A percentile compares a stretch with the other conserved stretches of the same genome.
Conservation (phyloP, 2,888 invertebrate species). For the Dryocosmus kuriphilus region DNA sequence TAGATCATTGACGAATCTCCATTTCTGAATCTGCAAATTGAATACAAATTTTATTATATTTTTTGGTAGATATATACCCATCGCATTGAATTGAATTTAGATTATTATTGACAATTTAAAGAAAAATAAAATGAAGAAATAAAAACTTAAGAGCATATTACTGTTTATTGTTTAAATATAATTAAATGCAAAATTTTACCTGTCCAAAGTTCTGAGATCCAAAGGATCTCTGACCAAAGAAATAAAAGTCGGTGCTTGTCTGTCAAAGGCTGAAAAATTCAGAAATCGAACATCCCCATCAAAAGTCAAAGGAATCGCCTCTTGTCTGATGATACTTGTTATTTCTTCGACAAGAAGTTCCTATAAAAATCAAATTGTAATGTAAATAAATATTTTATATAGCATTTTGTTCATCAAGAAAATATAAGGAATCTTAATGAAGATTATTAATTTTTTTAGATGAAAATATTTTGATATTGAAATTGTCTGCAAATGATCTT, state of each 20-base stretch:
- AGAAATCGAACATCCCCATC: slow-evolving; percentile 82
- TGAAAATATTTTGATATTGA: no score
- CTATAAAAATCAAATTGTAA: slow-evolving; percentile 70
- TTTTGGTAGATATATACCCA: background rate
- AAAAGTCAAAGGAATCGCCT: slow-evolving; percentile 81
- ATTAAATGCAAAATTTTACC: slow-evolving; percentile 71
- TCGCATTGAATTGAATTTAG: no score
- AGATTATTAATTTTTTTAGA: no score
- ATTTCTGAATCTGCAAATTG: slow-evolving; percentile 62
- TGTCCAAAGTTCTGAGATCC: slow-evolving; percentile 78
- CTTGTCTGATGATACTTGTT: slow-evolving; percentile 78
- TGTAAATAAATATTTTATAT: background rate
- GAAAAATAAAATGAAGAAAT: background rate
- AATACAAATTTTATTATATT: slow-evolving; percentile 33
- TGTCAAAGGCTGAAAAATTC: slow-evolving; percentile 81
- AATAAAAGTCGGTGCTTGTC: slow-evolving; percentile 81
- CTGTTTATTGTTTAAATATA: background rate
- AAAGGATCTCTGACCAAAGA: slow-evolving; percentile 82
- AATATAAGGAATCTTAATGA: background rate
- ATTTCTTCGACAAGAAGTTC: slow-evolving; percentile 79
- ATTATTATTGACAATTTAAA: no score
- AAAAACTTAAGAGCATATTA: background rate
- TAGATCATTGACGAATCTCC: slow-evolving; percentile 75
- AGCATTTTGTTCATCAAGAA: background rate
- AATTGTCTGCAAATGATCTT: no score